Conservation (phyloP, 1,140 invertebrate species). For the Varroa destructor region DNA sequence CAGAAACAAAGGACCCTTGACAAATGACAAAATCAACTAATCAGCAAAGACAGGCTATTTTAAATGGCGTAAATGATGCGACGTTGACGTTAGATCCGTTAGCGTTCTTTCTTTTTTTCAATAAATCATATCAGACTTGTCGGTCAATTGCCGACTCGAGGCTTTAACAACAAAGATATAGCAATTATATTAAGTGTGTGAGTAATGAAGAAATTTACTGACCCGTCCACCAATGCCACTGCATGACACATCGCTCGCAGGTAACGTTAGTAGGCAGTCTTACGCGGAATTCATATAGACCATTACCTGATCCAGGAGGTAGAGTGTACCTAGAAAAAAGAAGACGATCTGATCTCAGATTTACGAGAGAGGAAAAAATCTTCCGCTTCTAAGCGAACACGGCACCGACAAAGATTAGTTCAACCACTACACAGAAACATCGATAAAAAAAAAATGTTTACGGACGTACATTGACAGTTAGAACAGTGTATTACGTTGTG, state of each 20-base stretch:
- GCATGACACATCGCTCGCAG: constrained; percentile 39
- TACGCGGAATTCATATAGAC: constrained; percentile 34
- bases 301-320: constrained; percentile 36
- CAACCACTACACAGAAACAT: too few species aligned
- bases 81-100: neutral
- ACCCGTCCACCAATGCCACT: constrained; percentile 42
- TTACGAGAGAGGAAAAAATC: too few species aligned
- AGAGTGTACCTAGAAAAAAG: constrained; percentile 30
- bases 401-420: too few species aligned
- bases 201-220: constrained; percentile 13
- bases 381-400: too few species aligned
- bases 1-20: neutral
- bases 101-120: too few species aligned
- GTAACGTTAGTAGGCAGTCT: constrained; percentile 36
- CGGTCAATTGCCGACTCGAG: too few species aligned
- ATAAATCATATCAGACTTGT: too few species aligned
- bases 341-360: neutral
- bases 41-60: constrained; percentile 6
- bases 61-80: neutral
- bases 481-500: too few species aligned
- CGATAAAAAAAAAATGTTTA: too few species aligned
- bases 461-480: too few species aligned
- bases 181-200: too few species aligned
- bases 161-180: too few species aligned
- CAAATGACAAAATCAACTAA: neutral